Base-by-base conservation (phyloP, 2,797 vertebrate genomes). In the Psittacula echo region DNA sequence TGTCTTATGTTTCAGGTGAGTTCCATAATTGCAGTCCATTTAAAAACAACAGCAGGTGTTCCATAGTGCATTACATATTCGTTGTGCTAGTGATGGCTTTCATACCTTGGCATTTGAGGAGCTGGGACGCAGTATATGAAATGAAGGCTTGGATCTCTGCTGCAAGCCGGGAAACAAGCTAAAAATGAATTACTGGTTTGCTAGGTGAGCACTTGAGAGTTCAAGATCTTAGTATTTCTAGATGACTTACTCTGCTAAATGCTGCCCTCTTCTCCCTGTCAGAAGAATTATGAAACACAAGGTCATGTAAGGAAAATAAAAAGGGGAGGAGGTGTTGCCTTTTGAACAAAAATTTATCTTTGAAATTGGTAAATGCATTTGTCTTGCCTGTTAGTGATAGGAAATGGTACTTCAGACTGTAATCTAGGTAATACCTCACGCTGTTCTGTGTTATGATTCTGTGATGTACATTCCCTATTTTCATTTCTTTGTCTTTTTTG, bases 41-140 rank as follows among this genome's bases (percentile, higher is more conserved):
- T 92, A 64, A 89, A 94, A 74, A 23, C 61, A 82, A 27, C 64
- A 89, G 53, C 87, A 88, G 79, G 64, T 94, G 79, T 64, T 93
- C 48, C 21, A 30, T 10, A 20, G 41, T 51, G 58, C 32, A 29
- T 65, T 95, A 42, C 39, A 61, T 65, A 45, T 87, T 89, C 70
- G 44, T 89, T 80, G n/a, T 58, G 65, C 45, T 85, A 34, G 68
- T 58, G 39, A 37, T 80, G 51, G 82, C 12, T 85, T 77, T 45
- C 72, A 0, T 81, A 60, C 21, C 8, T 73, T 42, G 14, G n/a
- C 34, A 37, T 81, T 67, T 90, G 53, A 91, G 71, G 70, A 81
- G 14, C 14, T 81, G 76, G 18, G 5, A 37, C 56, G 26, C 26
- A 65, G 2, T 44, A 53, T 11, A 62, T 72, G 39, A 90, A 71